These are phyloP conservation scores for Tragelaphus strepsiceros DNA, from an alignment of 2,113 vertebrate genomes.

Conservation along the genomic window DNA sequence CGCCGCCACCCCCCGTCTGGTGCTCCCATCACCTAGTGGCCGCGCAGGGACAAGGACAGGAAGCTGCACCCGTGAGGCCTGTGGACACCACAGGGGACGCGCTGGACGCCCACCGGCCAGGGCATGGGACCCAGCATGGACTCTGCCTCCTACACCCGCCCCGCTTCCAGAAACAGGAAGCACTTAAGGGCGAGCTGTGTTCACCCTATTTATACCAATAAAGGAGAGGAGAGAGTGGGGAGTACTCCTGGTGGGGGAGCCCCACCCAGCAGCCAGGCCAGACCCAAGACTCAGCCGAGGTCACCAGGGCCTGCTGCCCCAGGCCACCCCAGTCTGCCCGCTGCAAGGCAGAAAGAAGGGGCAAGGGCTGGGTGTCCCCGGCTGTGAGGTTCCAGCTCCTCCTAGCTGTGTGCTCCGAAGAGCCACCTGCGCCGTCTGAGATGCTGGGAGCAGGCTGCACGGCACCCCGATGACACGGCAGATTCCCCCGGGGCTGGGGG, in stretches of 20 bases:
- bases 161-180: not conserved
- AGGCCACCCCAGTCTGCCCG: rapidly evolving
- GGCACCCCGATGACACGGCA: rapidly evolving
- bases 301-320: not conserved
- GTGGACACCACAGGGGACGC: rapidly evolving
- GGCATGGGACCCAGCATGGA: rapidly evolving
- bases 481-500: not conserved
- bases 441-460: not conserved
- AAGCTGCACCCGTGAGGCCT: not conserved
- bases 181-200: not conserved
- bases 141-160: not conserved
- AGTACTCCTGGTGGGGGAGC: not conserved
- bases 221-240: not conserved
- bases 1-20: rapidly evolving
- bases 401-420: rapidly evolving
- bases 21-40: not conserved
- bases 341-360: not conserved
- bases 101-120: not conserved
- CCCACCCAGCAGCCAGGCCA: not conserved
- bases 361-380: rapidly evolving
- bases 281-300: not conserved
- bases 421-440: rapidly evolving
- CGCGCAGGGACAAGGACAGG: not conserved
- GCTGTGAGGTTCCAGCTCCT: not conserved
- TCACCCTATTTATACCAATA: not conserved